Conservation (phyloP, 2,888 invertebrate genomes). For the Cryptus viduatorius region DNA sequence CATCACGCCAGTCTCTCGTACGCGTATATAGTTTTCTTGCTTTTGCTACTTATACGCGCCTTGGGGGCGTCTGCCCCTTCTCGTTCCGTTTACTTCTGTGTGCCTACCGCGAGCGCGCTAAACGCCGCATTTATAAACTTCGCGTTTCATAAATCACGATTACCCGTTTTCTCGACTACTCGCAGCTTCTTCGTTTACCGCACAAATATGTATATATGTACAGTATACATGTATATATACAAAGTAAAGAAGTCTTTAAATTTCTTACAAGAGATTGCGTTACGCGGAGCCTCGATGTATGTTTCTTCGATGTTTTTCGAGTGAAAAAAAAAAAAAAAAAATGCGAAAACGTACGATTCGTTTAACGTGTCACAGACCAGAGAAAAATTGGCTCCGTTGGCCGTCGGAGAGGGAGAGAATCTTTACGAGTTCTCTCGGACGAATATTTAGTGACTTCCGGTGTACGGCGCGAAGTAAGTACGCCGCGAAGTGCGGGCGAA, state of each 20-base stretch:
- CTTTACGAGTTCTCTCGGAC: slow-evolving; percentile 60
- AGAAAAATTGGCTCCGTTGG: slow-evolving; percentile 6
- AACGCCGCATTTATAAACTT: slow-evolving; percentile 61
- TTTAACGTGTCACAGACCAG: not conserved
- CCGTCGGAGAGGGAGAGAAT: slow-evolving; percentile 29
- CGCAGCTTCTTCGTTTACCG: slow-evolving; percentile 25
- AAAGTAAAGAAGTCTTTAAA: not conserved
- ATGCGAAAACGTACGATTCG: not conserved
- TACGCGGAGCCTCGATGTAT: not conserved
- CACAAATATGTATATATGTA: not conserved
- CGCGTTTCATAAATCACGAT: slow-evolving; percentile 65
- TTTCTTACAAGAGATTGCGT: not conserved
- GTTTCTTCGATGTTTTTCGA: not conserved
- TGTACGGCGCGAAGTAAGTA: slow-evolving; percentile 22
- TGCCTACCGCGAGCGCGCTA: slow-evolving; percentile 42
- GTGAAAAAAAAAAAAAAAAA: not conserved
- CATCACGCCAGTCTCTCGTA: not conserved
- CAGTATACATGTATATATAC: not conserved
- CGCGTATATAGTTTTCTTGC: not conserved
- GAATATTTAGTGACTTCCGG: slow-evolving; percentile 66
- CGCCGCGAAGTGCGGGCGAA: slow-evolving; percentile 36
- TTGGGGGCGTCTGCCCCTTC: slow-evolving; percentile 5
- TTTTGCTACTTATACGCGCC: not conserved
- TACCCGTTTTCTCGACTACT: slow-evolving; percentile 52
- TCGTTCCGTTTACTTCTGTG: not conserved